phyloP scores from a whole-genome alignment of 1,140 invertebrate genomes.

The Wiebesia pumilae region DNA sequence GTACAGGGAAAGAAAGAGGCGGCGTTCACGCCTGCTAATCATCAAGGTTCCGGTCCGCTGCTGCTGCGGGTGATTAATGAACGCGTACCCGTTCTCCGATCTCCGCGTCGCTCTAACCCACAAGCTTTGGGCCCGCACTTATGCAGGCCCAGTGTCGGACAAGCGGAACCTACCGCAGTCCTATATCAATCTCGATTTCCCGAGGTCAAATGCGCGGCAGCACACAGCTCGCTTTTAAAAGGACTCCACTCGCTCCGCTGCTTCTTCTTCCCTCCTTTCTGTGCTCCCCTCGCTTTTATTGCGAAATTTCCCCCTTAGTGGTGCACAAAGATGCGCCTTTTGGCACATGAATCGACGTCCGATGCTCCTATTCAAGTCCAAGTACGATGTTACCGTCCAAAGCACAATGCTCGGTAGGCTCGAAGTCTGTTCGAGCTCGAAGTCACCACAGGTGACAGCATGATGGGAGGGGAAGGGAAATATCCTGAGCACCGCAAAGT shows the following conservation, averaged over 20 bases:
- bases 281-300: background rate
- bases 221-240: slow-evolving; percentile 45
- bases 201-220: slow-evolving; percentile 58
- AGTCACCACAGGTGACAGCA: too few relatives aligned
- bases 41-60: background rate
- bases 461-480: background rate
- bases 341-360: slow-evolving; percentile 47
- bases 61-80: slow-evolving; percentile 54
- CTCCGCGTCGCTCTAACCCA: slow-evolving; percentile 39
- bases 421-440: too few relatives aligned
- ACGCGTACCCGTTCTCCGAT: background rate
- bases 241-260: background rate
- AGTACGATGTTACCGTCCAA: slow-evolving; percentile 10
- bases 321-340: background rate
- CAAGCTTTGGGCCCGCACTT: too few relatives aligned
- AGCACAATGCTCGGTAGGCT: slow-evolving; percentile 17
- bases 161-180: slow-evolving; percentile 65
- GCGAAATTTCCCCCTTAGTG: background rate
- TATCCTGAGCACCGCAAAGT: background rate
- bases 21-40: slow-evolving; percentile 28
- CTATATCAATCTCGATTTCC: slow-evolving; percentile 66
- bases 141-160: background rate
- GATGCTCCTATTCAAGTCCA: slow-evolving; percentile 39
- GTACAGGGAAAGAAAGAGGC: background rate
- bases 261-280: background rate